phyloP scores from a whole-genome alignment of 2,888 invertebrate genomes.

The Cynaeus angustus region DNA sequence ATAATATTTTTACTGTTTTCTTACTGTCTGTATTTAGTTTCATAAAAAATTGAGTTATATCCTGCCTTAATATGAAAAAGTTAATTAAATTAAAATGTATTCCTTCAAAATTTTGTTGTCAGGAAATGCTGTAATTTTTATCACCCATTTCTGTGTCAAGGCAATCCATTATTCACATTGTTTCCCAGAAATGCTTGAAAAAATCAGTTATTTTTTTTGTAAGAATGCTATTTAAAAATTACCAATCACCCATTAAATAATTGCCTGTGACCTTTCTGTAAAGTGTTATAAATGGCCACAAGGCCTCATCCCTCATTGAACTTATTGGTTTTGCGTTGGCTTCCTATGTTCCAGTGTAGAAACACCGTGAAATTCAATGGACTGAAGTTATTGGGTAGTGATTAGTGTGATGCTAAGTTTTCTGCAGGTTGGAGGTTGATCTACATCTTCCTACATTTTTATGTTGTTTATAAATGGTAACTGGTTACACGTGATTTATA shows the following conservation, averaged over 20 bases:
- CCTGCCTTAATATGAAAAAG: too few relatives aligned
- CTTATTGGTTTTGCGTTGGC: slow-evolving; percentile 40
- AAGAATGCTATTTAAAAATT: background rate
- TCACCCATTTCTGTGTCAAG: too few relatives aligned
- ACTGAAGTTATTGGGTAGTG: slow-evolving; percentile 11
- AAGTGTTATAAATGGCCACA: slow-evolving; percentile 36
- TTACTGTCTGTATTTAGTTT: too few relatives aligned
- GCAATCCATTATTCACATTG: too few relatives aligned
- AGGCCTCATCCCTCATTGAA: slow-evolving; percentile 37
- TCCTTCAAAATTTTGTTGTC: too few relatives aligned
- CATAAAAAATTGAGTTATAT: too few relatives aligned
- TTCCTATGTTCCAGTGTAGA: slow-evolving; percentile 11
- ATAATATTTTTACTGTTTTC: too few relatives aligned
- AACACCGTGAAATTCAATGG: slow-evolving; percentile 33
- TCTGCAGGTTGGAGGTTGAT: slow-evolving; percentile 11
- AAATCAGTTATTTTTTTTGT: background rate
- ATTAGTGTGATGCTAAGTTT: slow-evolving; percentile 10
- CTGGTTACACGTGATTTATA: slow-evolving; percentile 3
- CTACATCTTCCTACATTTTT: slow-evolving; percentile 8
- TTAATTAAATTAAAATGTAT: too few relatives aligned
- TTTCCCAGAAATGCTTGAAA: slow-evolving; percentile 1
- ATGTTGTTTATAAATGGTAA: background rate
- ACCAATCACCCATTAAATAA: slow-evolving; percentile 20
- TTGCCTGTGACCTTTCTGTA: slow-evolving; percentile 36
- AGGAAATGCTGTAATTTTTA: too few relatives aligned